phyloP scores from a whole-genome alignment of 2,888 invertebrate genomes.

The Argyra leucocephala region DNA sequence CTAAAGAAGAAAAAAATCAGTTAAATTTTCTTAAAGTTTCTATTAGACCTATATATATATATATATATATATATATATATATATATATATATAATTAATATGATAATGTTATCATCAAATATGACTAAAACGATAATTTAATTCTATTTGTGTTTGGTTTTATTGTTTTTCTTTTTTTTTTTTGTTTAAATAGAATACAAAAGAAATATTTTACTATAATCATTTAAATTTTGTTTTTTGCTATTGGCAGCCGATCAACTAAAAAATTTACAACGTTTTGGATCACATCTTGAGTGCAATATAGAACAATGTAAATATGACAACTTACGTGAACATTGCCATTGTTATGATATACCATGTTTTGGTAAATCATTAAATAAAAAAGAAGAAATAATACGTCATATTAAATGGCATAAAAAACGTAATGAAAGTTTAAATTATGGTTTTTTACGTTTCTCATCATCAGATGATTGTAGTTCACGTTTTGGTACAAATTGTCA shows the following conservation, averaged over 20 bases:
- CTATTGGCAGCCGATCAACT: slow-evolving; percentile 28
- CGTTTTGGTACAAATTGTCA: slow-evolving; percentile 69
- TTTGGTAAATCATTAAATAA: slow-evolving; percentile 82
- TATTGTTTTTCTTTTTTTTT: too few relatives aligned
- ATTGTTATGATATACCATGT: slow-evolving; percentile 62
- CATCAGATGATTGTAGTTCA: slow-evolving; percentile 87
- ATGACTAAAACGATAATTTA: too few relatives aligned
- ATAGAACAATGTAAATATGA: slow-evolving; percentile 39
- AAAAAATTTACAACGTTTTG: slow-evolving; percentile 39
- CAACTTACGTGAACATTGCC: slow-evolving; percentile 76
- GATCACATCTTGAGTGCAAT: slow-evolving; percentile 43
- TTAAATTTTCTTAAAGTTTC: too few relatives aligned
- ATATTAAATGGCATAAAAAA: slow-evolving; percentile 99
- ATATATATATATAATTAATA: too few relatives aligned
- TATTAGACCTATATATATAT: too few relatives aligned
- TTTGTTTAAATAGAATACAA: too few relatives aligned
- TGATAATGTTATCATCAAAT: too few relatives aligned
- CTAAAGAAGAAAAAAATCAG: too few relatives aligned
- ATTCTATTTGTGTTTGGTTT: too few relatives aligned
- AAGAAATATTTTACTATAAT: too few relatives aligned
- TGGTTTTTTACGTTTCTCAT: slow-evolving; percentile 75
- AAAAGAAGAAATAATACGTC: slow-evolving; percentile 97
- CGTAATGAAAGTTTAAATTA: slow-evolving; percentile 92
- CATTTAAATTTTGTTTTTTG: neutral
- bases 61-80: too few relatives aligned